A percentile compares a stretch with the other conserved stretches of the same genome.
These are phyloP conservation scores for Cavia aperea DNA, from an alignment of 2,113 vertebrate species.

Conservation along the genomic window DNA sequence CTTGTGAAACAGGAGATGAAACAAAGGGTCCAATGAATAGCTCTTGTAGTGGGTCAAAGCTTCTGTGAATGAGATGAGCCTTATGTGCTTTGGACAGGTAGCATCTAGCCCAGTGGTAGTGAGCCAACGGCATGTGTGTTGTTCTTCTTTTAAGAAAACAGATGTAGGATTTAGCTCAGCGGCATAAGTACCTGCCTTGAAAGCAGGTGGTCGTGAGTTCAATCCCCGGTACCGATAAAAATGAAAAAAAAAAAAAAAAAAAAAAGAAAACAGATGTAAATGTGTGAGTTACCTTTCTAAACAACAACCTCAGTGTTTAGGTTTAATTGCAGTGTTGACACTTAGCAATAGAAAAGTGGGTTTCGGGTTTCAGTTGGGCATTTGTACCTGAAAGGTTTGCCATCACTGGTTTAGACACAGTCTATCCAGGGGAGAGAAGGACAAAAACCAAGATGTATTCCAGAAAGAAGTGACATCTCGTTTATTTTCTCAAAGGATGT, in stretches of 20 bases:
- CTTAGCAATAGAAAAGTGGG: not conserved
- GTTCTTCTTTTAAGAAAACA: not conserved
- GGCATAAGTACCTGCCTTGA: too few relatives aligned
- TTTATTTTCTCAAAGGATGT: not conserved
- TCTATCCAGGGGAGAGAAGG: not conserved
- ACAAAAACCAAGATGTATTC: not conserved
- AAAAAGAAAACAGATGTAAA: not conserved
- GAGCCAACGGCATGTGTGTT: not conserved
- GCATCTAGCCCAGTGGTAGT: not conserved
- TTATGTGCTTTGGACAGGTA: not conserved
- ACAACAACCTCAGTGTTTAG: not conserved
- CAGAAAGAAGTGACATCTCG: not conserved
- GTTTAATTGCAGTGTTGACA: not conserved
- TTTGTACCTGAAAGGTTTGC: not conserved
- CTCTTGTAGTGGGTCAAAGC: not conserved
- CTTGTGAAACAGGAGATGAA: not conserved
- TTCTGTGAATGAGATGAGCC: not conserved
- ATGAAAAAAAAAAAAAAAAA: too few relatives aligned
- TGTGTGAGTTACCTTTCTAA: not conserved
- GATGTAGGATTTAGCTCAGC: too few relatives aligned
- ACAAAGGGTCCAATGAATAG: not conserved
- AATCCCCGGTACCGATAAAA: too few relatives aligned
- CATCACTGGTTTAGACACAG: not conserved
- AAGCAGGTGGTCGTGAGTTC: too few relatives aligned
- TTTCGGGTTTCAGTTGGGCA: not conserved